These are phyloP conservation scores for Drosophila ficusphila DNA, from an alignment of 1,140 invertebrate species.

Conservation along the genomic window DNA sequence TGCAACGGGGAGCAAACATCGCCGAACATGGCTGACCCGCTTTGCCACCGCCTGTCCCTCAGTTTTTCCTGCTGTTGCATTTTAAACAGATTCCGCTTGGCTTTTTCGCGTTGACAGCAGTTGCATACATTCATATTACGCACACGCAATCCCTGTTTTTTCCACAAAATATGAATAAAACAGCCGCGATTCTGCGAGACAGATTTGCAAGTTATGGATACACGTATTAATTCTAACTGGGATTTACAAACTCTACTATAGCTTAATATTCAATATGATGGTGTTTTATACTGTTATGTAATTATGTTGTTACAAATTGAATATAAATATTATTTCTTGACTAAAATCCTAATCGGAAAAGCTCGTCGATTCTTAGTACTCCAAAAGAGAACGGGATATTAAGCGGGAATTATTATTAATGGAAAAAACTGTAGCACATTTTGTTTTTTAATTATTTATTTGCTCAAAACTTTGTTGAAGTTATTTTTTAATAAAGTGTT, in stretches of 20 bases:
- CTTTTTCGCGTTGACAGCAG: constrained; percentile 72
- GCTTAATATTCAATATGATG: too few species aligned
- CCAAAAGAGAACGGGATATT: too few species aligned
- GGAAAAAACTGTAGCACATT: too few species aligned
- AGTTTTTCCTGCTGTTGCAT: constrained; percentile 60
- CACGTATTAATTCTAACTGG: background rate
- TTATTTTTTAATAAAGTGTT: too few species aligned
- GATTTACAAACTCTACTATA: background rate
- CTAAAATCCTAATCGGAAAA: too few species aligned
- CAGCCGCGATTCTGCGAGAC: constrained; percentile 9
- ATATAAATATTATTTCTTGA: too few species aligned
- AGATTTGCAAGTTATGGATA: background rate
- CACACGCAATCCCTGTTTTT: constrained; percentile 34
- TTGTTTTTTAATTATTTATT: too few species aligned
- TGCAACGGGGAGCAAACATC: constrained; percentile 44
- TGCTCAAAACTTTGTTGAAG: too few species aligned
- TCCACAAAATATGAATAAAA: constrained; percentile 38
- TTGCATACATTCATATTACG: constrained; percentile 58
- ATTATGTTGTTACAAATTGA: too few species aligned
- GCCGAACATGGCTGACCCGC: constrained; percentile 7
- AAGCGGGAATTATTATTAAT: too few species aligned
- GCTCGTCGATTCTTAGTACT: too few species aligned
- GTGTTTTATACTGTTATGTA: background rate
- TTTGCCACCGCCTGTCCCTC: background rate
- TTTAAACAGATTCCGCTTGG: constrained; percentile 58